These are phyloP conservation scores for Perognathus longimembris DNA, from an alignment of 2,113 vertebrate species.

Conservation along the genomic window DNA sequence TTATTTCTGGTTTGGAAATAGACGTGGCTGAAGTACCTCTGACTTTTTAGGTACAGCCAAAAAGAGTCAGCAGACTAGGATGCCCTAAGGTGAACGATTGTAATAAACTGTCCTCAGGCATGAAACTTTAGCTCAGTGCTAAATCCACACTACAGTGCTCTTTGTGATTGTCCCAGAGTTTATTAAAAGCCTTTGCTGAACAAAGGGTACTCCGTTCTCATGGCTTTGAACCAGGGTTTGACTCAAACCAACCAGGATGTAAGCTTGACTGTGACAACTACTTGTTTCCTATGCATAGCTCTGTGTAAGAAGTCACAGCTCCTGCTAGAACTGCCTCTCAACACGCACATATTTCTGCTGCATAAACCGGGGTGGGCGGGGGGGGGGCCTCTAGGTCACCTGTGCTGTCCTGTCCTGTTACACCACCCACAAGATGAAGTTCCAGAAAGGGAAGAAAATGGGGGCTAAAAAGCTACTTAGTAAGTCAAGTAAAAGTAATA, in stretches of 20 bases:
- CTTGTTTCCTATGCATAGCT: neutral
- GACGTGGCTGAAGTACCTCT: conserved; percentile 64
- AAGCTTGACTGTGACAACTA: neutral
- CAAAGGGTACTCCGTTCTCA: neutral
- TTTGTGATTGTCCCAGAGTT: neutral
- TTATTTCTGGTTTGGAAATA: conserved; percentile 77
- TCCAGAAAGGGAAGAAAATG: neutral
- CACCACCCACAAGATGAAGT: neutral
- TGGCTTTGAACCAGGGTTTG: neutral
- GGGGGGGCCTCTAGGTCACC: neutral
- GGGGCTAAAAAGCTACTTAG: neutral
- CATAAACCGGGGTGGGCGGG: neutral
- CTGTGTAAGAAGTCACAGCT: neutral
- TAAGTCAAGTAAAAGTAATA: neutral
- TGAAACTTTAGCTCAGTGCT: conserved; percentile 49
- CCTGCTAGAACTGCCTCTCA: neutral
- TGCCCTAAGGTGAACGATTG: conserved; percentile 50
- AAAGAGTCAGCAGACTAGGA: conserved; percentile 69
- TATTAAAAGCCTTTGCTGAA: conserved; percentile 17
- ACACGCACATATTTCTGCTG: neutral
- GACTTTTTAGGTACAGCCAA: conserved; percentile 72
- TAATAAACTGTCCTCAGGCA: conserved; percentile 30
- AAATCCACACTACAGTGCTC: conserved; percentile 17
- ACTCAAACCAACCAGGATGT: neutral
- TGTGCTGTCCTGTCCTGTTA: neutral